Evolutionary conservation across 1,140 invertebrate species (phyloP).

Genomic region (Callitettix versicolor): DNA sequence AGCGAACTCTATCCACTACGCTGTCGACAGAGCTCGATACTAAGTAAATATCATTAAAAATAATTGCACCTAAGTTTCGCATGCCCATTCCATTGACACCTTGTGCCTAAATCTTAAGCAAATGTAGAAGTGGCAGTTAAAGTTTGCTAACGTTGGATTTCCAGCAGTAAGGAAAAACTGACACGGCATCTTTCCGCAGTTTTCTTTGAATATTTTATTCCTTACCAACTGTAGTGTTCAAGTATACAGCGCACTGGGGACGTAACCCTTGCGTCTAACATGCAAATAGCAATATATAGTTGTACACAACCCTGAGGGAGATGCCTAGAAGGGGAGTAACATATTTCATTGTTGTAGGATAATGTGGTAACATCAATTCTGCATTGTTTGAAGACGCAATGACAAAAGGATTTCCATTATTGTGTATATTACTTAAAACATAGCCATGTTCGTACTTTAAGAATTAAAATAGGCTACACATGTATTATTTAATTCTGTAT

Average conservation of each 20-base stretch:
- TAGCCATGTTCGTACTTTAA: too few relatives aligned
- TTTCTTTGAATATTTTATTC: slow-evolving; percentile 6
- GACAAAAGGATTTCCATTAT: not conserved
- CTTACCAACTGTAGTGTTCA: slow-evolving; percentile 5
- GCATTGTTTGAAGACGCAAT: not conserved
- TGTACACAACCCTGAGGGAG: not conserved
- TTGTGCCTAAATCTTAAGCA: too few relatives aligned
- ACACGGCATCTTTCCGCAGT: not conserved
- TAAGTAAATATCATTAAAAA: too few relatives aligned
- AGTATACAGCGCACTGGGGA: not conserved
- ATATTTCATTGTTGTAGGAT: not conserved
- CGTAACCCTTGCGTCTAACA: not conserved
- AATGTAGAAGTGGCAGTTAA: too few relatives aligned
- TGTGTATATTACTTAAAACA: not conserved
- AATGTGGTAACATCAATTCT: not conserved
- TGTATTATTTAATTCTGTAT: too few relatives aligned
- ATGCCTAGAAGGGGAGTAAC: not conserved
- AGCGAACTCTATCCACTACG: too few relatives aligned
- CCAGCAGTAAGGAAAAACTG: slow-evolving; percentile 4
- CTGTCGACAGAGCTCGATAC: too few relatives aligned
- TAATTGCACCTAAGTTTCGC: too few relatives aligned
- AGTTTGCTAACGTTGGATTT: too few relatives aligned
- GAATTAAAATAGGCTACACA: too few relatives aligned
- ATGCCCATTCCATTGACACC: too few relatives aligned
- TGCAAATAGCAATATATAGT: not conserved